A percentile compares a stretch with the other conserved stretches of the same genome.
Conservation (phyloP, 2,113 vertebrate species). For the Sander lucioperca region DNA sequence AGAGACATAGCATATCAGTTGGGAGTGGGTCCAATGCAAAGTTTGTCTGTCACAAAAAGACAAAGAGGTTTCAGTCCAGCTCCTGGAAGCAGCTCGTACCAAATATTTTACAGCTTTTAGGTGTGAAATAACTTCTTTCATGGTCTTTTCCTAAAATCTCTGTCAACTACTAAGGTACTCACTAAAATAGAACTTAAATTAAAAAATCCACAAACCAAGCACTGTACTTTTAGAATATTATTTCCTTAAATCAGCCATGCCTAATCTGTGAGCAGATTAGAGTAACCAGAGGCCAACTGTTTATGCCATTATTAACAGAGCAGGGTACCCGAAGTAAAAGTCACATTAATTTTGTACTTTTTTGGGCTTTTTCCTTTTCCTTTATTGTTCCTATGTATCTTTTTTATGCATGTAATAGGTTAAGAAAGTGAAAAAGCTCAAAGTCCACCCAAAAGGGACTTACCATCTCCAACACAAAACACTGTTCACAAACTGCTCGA, state of each 20-base stretch:
- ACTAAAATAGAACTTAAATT: background rate
- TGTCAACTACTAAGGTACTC: background rate
- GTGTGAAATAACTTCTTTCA: conserved; percentile 13
- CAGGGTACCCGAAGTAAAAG: background rate
- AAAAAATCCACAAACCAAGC: background rate
- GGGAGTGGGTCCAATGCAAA: conserved; percentile 19
- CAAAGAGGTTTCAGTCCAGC: conserved; percentile 21
- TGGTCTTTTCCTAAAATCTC: background rate
- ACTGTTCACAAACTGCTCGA: no score
- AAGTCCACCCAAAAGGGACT: no score
- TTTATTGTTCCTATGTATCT: no score
- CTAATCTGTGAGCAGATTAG: background rate
- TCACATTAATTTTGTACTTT: background rate
- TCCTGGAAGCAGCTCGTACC: background rate
- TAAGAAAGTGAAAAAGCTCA: no score
- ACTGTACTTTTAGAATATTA: background rate
- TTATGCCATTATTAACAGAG: background rate
- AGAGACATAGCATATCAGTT: background rate
- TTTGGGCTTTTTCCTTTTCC: no score
- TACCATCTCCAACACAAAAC: no score
- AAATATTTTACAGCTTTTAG: conserved; percentile 21
- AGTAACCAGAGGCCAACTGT: background rate
- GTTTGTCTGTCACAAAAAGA: conserved; percentile 29
- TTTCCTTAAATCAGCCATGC: background rate
- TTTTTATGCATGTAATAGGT: no score